phyloP scores from a whole-genome alignment of 2,888 invertebrate genomes.

The Pteria penguin region DNA sequence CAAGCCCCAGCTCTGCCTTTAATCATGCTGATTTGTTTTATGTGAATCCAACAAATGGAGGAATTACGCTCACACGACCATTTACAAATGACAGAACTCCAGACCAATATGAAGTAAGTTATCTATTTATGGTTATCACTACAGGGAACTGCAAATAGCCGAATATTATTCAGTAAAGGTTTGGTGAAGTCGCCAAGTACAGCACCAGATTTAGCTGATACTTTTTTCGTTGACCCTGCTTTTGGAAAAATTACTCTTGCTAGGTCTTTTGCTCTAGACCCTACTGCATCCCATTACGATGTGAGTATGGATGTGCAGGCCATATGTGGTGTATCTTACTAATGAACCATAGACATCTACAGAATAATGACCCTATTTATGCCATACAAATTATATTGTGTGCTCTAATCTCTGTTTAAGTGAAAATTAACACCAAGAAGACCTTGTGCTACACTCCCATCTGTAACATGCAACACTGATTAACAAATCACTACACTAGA shows the following conservation, averaged over 20 bases:
- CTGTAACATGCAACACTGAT: too few relatives aligned
- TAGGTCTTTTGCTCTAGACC: too few relatives aligned
- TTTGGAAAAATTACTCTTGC: background rate
- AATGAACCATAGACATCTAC: too few relatives aligned
- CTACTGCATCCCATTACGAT: too few relatives aligned
- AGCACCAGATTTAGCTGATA: background rate
- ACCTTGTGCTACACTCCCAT: too few relatives aligned
- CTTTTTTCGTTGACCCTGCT: background rate
- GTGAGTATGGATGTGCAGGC: too few relatives aligned
- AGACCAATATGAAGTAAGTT: conserved; percentile 26
- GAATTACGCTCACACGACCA: conserved; percentile 43
- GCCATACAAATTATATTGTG: too few relatives aligned
- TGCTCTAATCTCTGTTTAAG: too few relatives aligned
- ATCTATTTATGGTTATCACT: background rate
- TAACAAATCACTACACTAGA: too few relatives aligned
- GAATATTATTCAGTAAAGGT: background rate
- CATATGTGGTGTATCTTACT: too few relatives aligned
- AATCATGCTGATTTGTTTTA: conserved; percentile 32
- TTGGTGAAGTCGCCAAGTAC: background rate
- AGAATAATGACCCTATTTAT: too few relatives aligned
- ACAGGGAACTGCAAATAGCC: background rate
- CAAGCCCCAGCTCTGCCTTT: conserved; percentile 1
- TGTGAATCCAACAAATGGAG: conserved; percentile 52
- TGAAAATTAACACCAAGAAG: too few relatives aligned
- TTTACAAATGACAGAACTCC: conserved; percentile 21